Conservation (phyloP, 2,888 invertebrate species). For the Eupsilia transversa region DNA sequence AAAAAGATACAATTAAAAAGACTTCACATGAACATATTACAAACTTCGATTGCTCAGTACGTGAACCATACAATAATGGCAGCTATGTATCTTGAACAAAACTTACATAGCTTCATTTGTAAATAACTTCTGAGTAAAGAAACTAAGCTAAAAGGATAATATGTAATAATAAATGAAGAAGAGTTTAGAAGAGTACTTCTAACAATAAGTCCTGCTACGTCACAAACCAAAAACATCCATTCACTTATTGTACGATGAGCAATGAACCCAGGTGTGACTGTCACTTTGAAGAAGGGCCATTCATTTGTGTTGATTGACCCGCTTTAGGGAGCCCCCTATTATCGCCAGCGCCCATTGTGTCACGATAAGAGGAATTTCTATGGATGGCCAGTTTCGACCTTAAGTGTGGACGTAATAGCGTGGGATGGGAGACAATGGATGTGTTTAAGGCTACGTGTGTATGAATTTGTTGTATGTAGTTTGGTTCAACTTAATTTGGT, state of each 20-base stretch:
- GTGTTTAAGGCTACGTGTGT: not conserved
- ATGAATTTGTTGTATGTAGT: not conserved
- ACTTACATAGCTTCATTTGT: too few species aligned
- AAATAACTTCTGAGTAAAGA: too few species aligned
- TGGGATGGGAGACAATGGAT: slow-evolving; percentile 23
- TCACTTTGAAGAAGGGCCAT: slow-evolving; percentile 47
- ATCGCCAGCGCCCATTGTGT: slow-evolving; percentile 38
- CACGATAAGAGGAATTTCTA: slow-evolving; percentile 39
- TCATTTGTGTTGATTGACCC: slow-evolving; percentile 59
- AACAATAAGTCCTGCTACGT: not conserved
- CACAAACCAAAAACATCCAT: slow-evolving; percentile 13
- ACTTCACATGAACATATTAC: too few species aligned
- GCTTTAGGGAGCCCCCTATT: slow-evolving; percentile 38
- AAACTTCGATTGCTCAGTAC: too few species aligned
- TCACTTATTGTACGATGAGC: slow-evolving; percentile 15
- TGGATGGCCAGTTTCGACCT: slow-evolving; percentile 41
- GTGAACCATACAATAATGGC: too few species aligned
- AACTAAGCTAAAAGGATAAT: too few species aligned
- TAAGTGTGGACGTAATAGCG: slow-evolving; percentile 36
- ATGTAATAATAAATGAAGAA: too few species aligned
- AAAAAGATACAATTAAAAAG: too few species aligned
- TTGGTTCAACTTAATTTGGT: not conserved
- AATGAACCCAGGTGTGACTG: slow-evolving; percentile 35
- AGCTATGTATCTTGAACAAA: too few species aligned
- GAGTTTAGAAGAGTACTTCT: not conserved